A percentile compares a stretch with the other conserved stretches of the same genome.
Evolutionary conservation across 1,140 invertebrate genomes (phyloP).

Genomic region (Drosophila saltans): DNA sequence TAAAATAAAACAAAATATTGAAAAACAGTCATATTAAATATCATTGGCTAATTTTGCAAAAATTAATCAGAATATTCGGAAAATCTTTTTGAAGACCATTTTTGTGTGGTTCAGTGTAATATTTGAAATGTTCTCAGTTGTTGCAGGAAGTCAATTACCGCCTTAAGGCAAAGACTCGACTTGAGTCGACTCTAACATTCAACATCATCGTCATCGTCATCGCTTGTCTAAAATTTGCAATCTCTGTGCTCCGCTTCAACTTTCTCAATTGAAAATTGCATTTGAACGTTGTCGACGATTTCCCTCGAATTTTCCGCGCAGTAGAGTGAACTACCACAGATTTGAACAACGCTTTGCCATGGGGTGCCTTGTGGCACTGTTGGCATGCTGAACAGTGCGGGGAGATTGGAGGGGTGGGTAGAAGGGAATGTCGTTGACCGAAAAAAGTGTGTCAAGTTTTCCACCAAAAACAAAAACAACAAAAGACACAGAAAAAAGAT

Average conservation of each 20-base stretch:
- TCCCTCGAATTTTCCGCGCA: conserved; percentile 71
- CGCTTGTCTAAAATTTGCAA: conserved; percentile 55
- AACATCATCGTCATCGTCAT: conserved; percentile 25
- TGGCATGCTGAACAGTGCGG: too few relatives aligned
- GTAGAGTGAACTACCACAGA: conserved; percentile 31
- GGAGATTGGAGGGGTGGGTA: neutral
- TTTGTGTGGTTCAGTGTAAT: neutral
- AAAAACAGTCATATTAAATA: neutral
- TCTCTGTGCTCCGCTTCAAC: conserved; percentile 52
- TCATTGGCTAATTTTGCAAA: too few relatives aligned
- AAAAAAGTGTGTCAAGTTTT: conserved; percentile 76
- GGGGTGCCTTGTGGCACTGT: conserved; percentile 47
- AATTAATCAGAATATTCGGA: too few relatives aligned
- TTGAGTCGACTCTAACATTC: conserved; percentile 27
- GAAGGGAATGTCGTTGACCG: conserved; percentile 55
- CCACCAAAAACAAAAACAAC: conserved; percentile 33
- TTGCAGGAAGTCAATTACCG: conserved; percentile 55
- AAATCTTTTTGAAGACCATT: neutral
- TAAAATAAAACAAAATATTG: too few relatives aligned
- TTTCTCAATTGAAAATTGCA: conserved; percentile 77
- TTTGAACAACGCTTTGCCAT: conserved; percentile 45
- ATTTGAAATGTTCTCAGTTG: conserved; percentile 39
- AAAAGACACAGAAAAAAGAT: conserved; percentile 47
- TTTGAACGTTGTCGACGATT: conserved; percentile 51
- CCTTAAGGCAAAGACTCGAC: conserved; percentile 40